Base-by-base conservation (phyloP, 1,140 invertebrate genomes). In the Belonocnema kinseyi region DNA sequence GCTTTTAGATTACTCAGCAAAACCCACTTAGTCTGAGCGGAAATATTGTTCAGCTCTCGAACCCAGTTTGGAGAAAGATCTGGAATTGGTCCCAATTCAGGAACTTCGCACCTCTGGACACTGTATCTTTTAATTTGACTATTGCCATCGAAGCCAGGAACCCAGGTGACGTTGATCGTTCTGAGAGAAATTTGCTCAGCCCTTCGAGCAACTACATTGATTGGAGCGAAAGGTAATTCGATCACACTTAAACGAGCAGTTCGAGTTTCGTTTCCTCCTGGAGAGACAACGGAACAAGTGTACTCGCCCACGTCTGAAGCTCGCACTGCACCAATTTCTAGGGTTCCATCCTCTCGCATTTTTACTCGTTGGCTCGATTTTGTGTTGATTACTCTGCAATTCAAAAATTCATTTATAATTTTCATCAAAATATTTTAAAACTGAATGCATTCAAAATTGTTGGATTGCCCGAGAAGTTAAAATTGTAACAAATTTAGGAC, bases 101-200 rank as follows among this genome's bases (percentile, higher is more conserved):
- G 96, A 40, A 98, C 96, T 85, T 97, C 96, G 81, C 97, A 93
- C 88, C 96, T 96, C 89, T 99, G 97, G 33, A 99, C 93, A 79
- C 98, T 97, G 89, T 96, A 99, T 87, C 98, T 97, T 76, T 96
- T 94, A 70, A 99, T 97, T 2, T 97, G 97, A 88, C 97, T 98
- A 88, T 99, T 99, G 54, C 99, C 99, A 92, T 99, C 97, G 91
- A 99, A 99, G 13, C 97, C 97, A 0, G 97, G 96, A 11, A 96
- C 96, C 98, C 98, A 99, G 14, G 95, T 95, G 1, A 99, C 94
- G 88, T 98, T 98, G 51, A 99, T 97, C 14, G 94, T 88, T 19
- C 66, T 93, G 84, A 33, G 92, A 82, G 79, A 93, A 88, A 87
- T 94, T 87, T 51, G 77, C 46, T 92, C 91, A 7, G 96, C 82